Percentiles rank a stretch among this genome's conserved stretches.
Evolutionary conservation across 2,888 invertebrate genomes (phyloP).

Genomic region (Pegoplata infirma): DNA sequence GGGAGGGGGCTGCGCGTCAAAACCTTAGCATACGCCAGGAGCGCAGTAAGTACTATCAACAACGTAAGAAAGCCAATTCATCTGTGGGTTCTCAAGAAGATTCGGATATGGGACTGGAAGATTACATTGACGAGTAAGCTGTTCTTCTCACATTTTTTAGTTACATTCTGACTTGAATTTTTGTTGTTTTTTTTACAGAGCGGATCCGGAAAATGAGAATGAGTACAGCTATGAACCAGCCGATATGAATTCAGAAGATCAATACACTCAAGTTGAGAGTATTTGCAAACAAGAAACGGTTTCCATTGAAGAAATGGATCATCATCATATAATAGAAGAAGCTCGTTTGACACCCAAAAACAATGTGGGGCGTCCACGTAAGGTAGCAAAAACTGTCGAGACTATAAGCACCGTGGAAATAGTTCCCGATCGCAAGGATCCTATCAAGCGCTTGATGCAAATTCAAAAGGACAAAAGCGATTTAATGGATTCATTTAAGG

Average conservation of each 20-base stretch:
- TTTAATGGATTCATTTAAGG: conserved; percentile 74
- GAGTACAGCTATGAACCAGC: conserved; percentile 63
- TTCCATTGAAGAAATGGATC: conserved; percentile 52
- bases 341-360: conserved; percentile 31
- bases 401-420: conserved; percentile 46
- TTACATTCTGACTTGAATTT: too few species aligned
- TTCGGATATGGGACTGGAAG: conserved; percentile 64
- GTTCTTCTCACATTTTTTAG: too few species aligned
- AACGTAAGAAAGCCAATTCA: conserved; percentile 65
- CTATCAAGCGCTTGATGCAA: conserved; percentile 70
- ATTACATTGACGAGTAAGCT: conserved; percentile 63
- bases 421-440: conserved; percentile 65
- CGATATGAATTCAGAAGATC: conserved; percentile 61
- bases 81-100: conserved; percentile 63
- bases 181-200: conserved; percentile 48
- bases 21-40: conserved; percentile 72
- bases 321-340: conserved; percentile 37
- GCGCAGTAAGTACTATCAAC: conserved; percentile 73
- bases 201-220: conserved; percentile 54
- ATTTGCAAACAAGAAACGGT: conserved; percentile 62
- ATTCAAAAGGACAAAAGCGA: conserved; percentile 75
- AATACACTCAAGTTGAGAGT: conserved; percentile 60
- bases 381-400: conserved; percentile 39
- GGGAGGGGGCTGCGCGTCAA: conserved; percentile 70
- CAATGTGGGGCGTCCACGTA: conserved; percentile 43